Conservation (phyloP, 2,113 vertebrate species). For the Dicaeum eximium region DNA sequence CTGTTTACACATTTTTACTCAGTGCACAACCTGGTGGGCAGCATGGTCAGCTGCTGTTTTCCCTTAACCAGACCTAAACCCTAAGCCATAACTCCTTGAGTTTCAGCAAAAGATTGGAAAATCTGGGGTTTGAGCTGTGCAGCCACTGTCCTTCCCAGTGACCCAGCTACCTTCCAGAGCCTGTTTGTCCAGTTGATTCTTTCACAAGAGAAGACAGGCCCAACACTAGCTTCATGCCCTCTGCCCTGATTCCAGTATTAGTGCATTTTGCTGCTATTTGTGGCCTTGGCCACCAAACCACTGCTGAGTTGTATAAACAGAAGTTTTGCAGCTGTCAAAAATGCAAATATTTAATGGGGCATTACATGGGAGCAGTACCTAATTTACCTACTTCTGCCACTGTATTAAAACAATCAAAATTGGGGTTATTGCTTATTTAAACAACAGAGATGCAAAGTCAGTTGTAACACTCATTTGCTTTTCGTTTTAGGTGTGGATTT, state of each 20-base stretch:
- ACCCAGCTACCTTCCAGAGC: background rate
- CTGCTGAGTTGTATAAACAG: background rate
- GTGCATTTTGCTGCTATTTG: background rate
- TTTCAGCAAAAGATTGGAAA: background rate
- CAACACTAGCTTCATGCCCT: background rate
- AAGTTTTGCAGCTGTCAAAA: constrained; percentile 42
- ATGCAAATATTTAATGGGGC: constrained; percentile 18
- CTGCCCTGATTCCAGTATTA: constrained; percentile 30
- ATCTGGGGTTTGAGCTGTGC: background rate
- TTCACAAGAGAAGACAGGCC: background rate
- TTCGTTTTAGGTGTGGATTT: constrained; percentile 16
- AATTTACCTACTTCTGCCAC: constrained; percentile 5
- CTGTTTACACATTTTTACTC: background rate
- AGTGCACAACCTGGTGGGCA: background rate
- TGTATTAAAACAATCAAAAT: background rate
- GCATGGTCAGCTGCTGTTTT: background rate
- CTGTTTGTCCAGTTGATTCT: fast-evolving
- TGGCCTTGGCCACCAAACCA: background rate
- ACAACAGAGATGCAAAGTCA: background rate
- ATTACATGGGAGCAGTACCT: background rate
- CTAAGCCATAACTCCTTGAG: background rate
- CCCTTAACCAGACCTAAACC: background rate
- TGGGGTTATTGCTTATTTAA: background rate
- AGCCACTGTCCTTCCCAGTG: background rate
- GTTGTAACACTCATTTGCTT: background rate